phyloP scores from a whole-genome alignment of 2,797 vertebrate genomes.

The Kryptolebias ocellatus region DNA sequence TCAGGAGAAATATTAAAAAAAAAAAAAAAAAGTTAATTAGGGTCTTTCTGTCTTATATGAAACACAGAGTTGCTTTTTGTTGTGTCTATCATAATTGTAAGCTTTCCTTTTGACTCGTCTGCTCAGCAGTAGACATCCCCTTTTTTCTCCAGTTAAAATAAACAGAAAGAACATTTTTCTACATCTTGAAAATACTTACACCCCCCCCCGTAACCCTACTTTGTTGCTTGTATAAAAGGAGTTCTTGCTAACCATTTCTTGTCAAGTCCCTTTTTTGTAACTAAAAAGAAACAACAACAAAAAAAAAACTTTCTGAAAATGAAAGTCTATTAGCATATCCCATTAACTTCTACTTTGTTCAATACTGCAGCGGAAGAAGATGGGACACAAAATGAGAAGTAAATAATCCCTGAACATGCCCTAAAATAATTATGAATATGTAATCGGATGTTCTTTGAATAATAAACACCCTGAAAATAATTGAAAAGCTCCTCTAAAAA shows the following conservation, averaged over 20 bases:
- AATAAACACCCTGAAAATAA: constrained; percentile 4
- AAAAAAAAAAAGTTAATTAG: too few species aligned
- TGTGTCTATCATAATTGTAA: constrained; percentile 17
- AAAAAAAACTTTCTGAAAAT: too few species aligned
- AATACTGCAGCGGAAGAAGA: too few species aligned
- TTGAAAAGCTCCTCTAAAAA: neutral
- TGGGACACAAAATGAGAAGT: too few species aligned
- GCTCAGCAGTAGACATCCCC: constrained; percentile 14
- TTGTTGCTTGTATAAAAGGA: neutral
- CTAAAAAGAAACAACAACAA: too few species aligned
- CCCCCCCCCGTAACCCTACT: neutral
- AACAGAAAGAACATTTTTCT: neutral
- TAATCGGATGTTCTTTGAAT: constrained; percentile 15
- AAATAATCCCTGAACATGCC: too few species aligned
- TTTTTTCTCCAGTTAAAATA: neutral
- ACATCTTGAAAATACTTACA: constrained; percentile 1
- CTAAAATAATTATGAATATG: constrained; percentile 30
- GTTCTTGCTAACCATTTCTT: too few species aligned
- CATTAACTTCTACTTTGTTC: too few species aligned
- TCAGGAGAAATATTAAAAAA: too few species aligned
- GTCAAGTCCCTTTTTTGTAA: too few species aligned
- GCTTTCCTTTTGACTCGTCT: constrained; percentile 30
- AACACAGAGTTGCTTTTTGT: constrained; percentile 7
- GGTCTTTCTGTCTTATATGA: neutral
- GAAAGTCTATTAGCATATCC: too few species aligned